Evolutionary conservation across 2,797 vertebrate genomes (phyloP), one percentile per base, ranked within the genome.

Genomic region (Salmo trutta): DNA sequence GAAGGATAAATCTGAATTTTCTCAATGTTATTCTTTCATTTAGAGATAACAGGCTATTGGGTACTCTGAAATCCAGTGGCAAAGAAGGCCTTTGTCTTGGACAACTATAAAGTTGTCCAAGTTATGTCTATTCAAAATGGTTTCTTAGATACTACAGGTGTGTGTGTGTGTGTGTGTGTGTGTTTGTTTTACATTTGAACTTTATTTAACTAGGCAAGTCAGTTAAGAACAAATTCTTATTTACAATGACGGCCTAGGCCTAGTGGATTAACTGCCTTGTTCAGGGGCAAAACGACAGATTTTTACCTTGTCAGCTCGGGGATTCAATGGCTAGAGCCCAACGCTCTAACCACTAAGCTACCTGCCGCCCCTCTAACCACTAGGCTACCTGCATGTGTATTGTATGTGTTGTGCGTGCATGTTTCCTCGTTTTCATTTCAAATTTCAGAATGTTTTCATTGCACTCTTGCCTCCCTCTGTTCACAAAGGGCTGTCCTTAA

Each of bases 361-460:
- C 6, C 31, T 31, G 31, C 31, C 31, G 4, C 31, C 6, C 33
- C 33, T 36, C 33, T 36, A 36, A 7, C 33, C 33, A 36, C 33
- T 36, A 36, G 33, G 33, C 33, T 36, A 36, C 6, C 33, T 77
- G 88, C 84, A 81, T 86, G 41, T 86, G 75, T 88, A 86, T 86
- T 86, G 41, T 47, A 3, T 76, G 74, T 65, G 66, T 75, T 70
- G 52, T 56, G 51, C 41, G 62, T 67, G 62, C 53, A 31, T 16
- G 56, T 56, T 69, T 52, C 15, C 86, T 88, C 89, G 82, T 89
- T 54, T 91, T 90, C 86, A 90, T 91, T 91, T 93, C 85, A 87
- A 89, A 90, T 92, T 91, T 91, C 86, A 72, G 81, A 56, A 75
- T 89, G 88, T 93, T 91, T 91, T 91, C 88, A 89, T 84, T 74